These are phyloP conservation scores for Vandiemenella viatica DNA, from an alignment of 2,888 invertebrate species.

Conservation along the genomic window DNA sequence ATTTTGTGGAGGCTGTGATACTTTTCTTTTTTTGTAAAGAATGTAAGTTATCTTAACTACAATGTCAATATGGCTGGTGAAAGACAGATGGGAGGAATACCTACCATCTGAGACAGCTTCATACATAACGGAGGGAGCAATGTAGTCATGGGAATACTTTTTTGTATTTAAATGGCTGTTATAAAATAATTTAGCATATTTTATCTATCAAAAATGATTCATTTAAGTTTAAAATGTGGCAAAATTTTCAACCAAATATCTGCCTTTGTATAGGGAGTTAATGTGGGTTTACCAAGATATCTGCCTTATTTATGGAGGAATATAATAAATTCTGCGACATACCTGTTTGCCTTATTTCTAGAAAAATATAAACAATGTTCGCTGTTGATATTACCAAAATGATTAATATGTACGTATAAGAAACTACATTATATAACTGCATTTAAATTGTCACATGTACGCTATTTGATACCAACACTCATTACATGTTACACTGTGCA, in stretches of 20 bases:
- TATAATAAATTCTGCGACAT: slow-evolving; percentile 4
- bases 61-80: not conserved
- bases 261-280: no score
- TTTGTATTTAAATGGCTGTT: not conserved
- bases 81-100: not conserved
- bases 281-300: no score
- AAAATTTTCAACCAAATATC: no score
- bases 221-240: not conserved
- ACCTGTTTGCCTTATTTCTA: slow-evolving; percentile 15
- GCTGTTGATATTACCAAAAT: slow-evolving; percentile 14
- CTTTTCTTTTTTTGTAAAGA: not conserved
- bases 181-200: not conserved
- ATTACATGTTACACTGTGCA: no score
- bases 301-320: no score
- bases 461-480: no score
- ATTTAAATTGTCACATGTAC: not conserved
- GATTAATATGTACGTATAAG: slow-evolving; percentile 12
- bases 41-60: not conserved
- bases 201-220: not conserved
- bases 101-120: not conserved
- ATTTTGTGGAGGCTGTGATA: not conserved
- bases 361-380: slow-evolving; percentile 12
- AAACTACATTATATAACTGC: slow-evolving; percentile 7
- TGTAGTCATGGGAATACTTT: not conserved
- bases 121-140: not conserved